Evolutionary conservation across 1,140 invertebrate genomes (phyloP), one percentile per base, ranked within the genome.

Genomic region (Delia radicum): DNA sequence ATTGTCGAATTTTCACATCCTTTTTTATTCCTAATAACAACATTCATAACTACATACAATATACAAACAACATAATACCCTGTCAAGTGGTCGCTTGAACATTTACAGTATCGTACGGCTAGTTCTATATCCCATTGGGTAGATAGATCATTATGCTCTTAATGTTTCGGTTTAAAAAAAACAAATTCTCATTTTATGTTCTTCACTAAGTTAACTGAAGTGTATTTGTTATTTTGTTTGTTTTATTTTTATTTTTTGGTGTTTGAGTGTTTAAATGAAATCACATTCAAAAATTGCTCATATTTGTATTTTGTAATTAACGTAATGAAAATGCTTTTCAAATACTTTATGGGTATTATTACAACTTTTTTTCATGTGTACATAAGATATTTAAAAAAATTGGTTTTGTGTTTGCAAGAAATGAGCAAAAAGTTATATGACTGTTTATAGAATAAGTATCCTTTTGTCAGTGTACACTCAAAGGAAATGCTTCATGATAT

Each of bases 301-400:
- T 76, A 76, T 76, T 76, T 69, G 75, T 76, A 74, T 74, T 74
- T 74, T 74, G 75, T 76, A 76, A 76, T 76, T 76, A 76, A 76
- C 75, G 75, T 74, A 76, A 76, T 74, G 72, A 74, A 76, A 73
- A 74, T 73, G 26, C 63, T 42, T 69, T 69, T 69, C 65, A 69
- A 69, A 29, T 69, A 33, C 65, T 69, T 69, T 69, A 69, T 33
- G 65, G 37, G 65, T 69, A 69, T 33, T 33, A 69, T 21, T 55
- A 55, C n/a, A 21, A 21, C 5, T 4, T 55, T 55, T 55, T 55
- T 55, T 6, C 3, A 13, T 55, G 48, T 42, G n/a, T n/a, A n/a
- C n/a, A n/a, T n/a, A n/a, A n/a, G n/a, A n/a, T n/a, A n/a, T n/a
- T n/a, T n/a, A n/a, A n/a, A n/a, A n/a, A n/a, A n/a, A n/a, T 33